Base-by-base conservation (phyloP, 2,888 invertebrate species). In the Agapetus fuscipes region DNA sequence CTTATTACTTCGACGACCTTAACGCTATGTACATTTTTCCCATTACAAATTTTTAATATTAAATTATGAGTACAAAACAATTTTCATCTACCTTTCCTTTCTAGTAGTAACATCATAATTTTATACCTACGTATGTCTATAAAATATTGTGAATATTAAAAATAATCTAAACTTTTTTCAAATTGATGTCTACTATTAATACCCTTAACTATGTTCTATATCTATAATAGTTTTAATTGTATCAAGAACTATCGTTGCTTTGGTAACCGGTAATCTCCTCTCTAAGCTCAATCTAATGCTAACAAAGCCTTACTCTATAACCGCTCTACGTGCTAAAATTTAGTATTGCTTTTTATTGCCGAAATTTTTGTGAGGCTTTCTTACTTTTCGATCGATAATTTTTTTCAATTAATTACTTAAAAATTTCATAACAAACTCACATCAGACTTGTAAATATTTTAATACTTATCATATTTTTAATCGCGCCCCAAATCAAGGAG, bases 331-430 rank as follows among this genome's bases (percentile, higher is more conserved):
- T 32, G 42, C 47, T 45, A 45, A 34, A 36, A 38, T 40, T 31
- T 41, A 48, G 38, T 48, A 48, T 48, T 48, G 48, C 48, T 46
- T 48, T 41, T 48, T 46, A 45, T 48, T 48, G 48, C 45, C 45
- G 39, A 45, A 39, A 25, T 30, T 36, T 43, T 36, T 15, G 24
- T 28, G 35, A 34, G 39, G 33, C 28, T 34, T 28, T 31, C 12
- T 28, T 28, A 15, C 26, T 27, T 37, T 29, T 34, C 17, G 27
- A 17, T 37, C 24, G 30, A 28, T 29, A 6, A 28, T 28, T 24
- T 7, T 24, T 7, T 24, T 5, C 5, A 24, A 24, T 9, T 9
- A 24, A 27, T 7, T 30, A 30, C 7, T 16, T 13, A 12, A 30
- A 20, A 9, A 20, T 20, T 20, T 6, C 20, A 36, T 17, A 29